Evolutionary conservation across 1,140 invertebrate genomes (phyloP).

Genomic region (Lordiphosa clarofinis): DNA sequence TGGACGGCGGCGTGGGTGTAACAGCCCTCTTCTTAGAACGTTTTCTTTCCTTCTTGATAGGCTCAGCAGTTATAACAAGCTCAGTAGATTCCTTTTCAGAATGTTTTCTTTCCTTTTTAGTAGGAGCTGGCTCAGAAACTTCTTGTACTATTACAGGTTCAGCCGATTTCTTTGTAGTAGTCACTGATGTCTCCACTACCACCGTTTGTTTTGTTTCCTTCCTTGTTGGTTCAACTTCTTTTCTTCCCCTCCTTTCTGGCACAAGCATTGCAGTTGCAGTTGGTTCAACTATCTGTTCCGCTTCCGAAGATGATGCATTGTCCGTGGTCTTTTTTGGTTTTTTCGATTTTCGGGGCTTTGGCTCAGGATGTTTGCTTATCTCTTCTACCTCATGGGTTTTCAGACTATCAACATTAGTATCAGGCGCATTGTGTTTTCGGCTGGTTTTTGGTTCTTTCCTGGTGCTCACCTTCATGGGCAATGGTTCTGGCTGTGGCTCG

Average conservation of each 20-base stretch:
- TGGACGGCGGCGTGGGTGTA: slow-evolving; percentile 1
- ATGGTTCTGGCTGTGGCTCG: slow-evolving; percentile 53
- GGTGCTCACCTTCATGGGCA: slow-evolving; percentile 55
- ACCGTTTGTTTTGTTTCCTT: slow-evolving; percentile 13
- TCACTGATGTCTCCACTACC: slow-evolving; percentile 21
- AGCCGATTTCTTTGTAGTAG: slow-evolving; percentile 1
- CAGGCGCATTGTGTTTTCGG: slow-evolving; percentile 48
- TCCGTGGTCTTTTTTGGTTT: slow-evolving; percentile 32
- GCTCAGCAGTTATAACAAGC: slow-evolving; percentile 3
- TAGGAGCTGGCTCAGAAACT: slow-evolving; percentile 13
- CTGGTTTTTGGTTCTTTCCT: slow-evolving; percentile 45
- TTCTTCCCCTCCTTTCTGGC: slow-evolving; percentile 37
- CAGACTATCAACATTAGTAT: slow-evolving; percentile 28
- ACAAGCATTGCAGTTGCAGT: not conserved
- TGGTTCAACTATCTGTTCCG: slow-evolving; percentile 17
- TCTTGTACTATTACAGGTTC: slow-evolving; percentile 18
- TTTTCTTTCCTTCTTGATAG: slow-evolving; percentile 12
- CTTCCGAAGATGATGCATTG: not conserved
- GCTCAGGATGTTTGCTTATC: slow-evolving; percentile 37
- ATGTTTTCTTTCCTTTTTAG: slow-evolving; percentile 31
- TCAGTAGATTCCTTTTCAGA: slow-evolving; percentile 8
- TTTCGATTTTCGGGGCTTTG: slow-evolving; percentile 44
- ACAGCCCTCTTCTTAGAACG: slow-evolving; percentile 2
- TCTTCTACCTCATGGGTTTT: slow-evolving; percentile 28
- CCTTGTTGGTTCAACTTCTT: slow-evolving; percentile 1